Evolutionary conservation across 2,113 vertebrate species (phyloP), one percentile per base, ranked within the genome.

Genomic region (Montifringilla adamsi): DNA sequence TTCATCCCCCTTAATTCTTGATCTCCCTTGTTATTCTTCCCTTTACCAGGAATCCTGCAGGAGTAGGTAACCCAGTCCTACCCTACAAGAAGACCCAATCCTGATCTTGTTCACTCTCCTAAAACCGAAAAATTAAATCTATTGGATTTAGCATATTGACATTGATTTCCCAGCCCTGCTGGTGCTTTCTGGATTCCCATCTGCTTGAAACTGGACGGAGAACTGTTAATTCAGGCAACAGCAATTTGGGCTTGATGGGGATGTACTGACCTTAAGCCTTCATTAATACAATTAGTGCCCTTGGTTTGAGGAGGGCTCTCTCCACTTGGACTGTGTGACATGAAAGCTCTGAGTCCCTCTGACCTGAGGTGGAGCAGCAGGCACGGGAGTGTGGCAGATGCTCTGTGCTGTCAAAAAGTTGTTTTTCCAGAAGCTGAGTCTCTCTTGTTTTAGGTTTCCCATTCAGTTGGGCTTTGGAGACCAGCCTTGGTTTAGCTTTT

Each of bases 161-260:
- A 53, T 3, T 47, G 89, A 63, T 89, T 84, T 78, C 83, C 49
- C 60, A 92, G 9, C 50, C 63, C 67, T 24, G 19, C 64, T 64
- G 43, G 62, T 84, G 69, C 24, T 68, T 87, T 80, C 79, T 87
- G 80, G 39, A 68, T 63, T 89, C 83, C 73, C 56, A 55, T 56
- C 80, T 92, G 5, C 83, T 67, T 58, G 76, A 87, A 97, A 84
- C 84, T 60, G 89, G 56, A 64, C 28, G 30, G 69, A 75, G 81
- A 66, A 33, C 30, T n/a, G 0, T 76, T 68, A 79, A 72, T 68
- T 79, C 41, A 84, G 62, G 60, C 82, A 90, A 33, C 58, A 46
- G 49, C 49, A 41, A 37, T 52, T 52, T 56, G 87, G 69, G 58
- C 78, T 85, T 26, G n/a, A 44, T 87, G 69, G 73, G 44, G 46